These are phyloP conservation scores for Sphaerodactylus townsendi DNA, from an alignment of 2,113 vertebrate species.

Conservation along the genomic window DNA sequence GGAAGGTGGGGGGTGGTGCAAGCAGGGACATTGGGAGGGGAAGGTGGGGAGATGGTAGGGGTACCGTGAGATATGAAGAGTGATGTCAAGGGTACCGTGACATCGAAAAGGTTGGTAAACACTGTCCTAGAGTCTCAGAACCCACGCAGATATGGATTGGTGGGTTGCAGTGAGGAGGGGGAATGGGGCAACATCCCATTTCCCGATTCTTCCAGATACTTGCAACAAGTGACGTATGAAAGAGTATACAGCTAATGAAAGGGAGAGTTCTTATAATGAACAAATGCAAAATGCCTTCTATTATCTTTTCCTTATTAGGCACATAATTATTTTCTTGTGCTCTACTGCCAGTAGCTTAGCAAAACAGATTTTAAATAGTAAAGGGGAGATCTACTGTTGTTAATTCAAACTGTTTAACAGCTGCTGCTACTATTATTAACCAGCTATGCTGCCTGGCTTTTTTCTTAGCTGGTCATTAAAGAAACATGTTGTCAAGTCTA, in stretches of 20 bases:
- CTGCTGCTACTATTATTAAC: conserved; percentile 31
- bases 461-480: not conserved
- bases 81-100: too few species aligned
- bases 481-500: not conserved
- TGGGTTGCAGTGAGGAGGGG: too few species aligned
- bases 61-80: too few species aligned
- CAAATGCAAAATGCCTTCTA: not conserved
- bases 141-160: too few species aligned
- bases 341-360: not conserved
- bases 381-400: not conserved
- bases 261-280: not conserved
- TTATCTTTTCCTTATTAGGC: not conserved
- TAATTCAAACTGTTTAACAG: not conserved
- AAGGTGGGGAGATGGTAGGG: too few species aligned
- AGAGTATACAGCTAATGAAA: not conserved
- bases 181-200: too few species aligned
- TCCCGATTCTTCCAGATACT: too few species aligned
- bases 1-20: too few species aligned
- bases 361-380: not conserved
- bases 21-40: too few species aligned
- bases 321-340: not conserved
- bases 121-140: too few species aligned
- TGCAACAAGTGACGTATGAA: not conserved
- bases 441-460: not conserved
- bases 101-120: too few species aligned